Base-by-base conservation (phyloP, 1,140 invertebrate species). In the Ericerus pela region DNA sequence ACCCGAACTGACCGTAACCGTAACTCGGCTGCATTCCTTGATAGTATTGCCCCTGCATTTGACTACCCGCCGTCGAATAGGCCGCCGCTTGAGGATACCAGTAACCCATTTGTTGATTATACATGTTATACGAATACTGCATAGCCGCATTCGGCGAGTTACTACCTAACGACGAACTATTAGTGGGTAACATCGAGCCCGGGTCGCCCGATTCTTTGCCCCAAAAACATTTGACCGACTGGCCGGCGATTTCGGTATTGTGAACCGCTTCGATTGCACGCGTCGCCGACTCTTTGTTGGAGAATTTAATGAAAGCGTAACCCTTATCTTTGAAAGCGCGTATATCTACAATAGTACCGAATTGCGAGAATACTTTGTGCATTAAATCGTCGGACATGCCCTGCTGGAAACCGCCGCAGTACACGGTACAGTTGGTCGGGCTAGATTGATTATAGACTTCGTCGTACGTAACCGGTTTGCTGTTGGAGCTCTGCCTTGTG, bases 281-380 rank as follows among this genome's bases (percentile, higher is more conserved):
- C 43, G 93, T 91, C 8, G 96, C 96, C 2, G 88, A 82, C 72
- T 97, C 93, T 73, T 99, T 99, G 59, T 87, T 91, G 29, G 87
- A 85, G 73, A 97, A 99, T 70, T 94, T 96, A 70, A 99, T 89
- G 73, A 99, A 99, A 63, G 95, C 93, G 73, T 97, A 99, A 58
- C 96, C 96, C 73, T 99, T 98, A 67, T 97, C 92, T 73, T 96
- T 97, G 75, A 99, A 99, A 57, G 96, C 90, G 71, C 95, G 79
- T 62, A 98, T 86, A 72, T 98, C 95, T 70, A 94, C 84, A 67
- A 99, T 98, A 60, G 80, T 81, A 64, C 95, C 96, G 73, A 89
- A 98, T 55, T 82, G 82, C 63, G 81, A 81, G 71, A 99, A 99
- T 56, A 91, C 91, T 71, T 89, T 88, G 66, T 91, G 87, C 77